Evolutionary conservation across 2,888 invertebrate genomes (phyloP).

Genomic region (Melanostoma mellinum): DNA sequence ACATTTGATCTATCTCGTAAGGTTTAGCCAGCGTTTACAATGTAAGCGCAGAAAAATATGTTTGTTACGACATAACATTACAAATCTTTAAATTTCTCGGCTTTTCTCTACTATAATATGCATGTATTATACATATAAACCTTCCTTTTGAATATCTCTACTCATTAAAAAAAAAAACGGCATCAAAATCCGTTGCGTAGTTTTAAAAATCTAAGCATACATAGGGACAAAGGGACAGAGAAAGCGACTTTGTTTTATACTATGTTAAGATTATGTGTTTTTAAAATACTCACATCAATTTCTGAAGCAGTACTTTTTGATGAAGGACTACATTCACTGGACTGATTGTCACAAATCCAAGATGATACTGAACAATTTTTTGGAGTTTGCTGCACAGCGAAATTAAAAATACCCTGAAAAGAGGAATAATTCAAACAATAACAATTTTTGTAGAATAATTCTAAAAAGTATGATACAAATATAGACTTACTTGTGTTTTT

Average conservation of each 20-base stretch:
- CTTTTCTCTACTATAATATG: too few species aligned
- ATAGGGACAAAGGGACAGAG: not conserved
- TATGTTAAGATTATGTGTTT: not conserved
- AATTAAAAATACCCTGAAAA: slow-evolving; percentile 12
- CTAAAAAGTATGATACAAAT: slow-evolving; percentile 1
- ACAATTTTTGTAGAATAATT: slow-evolving; percentile 4
- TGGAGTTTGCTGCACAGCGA: not conserved
- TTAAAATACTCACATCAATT: slow-evolving; percentile 13
- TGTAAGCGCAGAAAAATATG: too few species aligned
- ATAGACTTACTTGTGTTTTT: slow-evolving; percentile 5
- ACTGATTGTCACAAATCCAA: slow-evolving; percentile 4
- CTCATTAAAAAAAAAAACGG: too few species aligned
- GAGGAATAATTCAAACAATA: not conserved
- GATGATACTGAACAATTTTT: slow-evolving; percentile 4
- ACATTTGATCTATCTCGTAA: too few species aligned
- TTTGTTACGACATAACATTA: too few species aligned
- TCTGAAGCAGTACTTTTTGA: slow-evolving; percentile 18
- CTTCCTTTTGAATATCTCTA: too few species aligned
- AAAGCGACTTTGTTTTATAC: not conserved
- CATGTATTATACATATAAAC: too few species aligned
- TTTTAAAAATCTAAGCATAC: not conserved
- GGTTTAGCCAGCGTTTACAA: too few species aligned
- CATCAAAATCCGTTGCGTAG: too few species aligned
- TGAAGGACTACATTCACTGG: slow-evolving; percentile 3
- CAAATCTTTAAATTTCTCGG: too few species aligned